Conservation (phyloP, 2,113 vertebrate species). For the Hypanus sabinus region DNA sequence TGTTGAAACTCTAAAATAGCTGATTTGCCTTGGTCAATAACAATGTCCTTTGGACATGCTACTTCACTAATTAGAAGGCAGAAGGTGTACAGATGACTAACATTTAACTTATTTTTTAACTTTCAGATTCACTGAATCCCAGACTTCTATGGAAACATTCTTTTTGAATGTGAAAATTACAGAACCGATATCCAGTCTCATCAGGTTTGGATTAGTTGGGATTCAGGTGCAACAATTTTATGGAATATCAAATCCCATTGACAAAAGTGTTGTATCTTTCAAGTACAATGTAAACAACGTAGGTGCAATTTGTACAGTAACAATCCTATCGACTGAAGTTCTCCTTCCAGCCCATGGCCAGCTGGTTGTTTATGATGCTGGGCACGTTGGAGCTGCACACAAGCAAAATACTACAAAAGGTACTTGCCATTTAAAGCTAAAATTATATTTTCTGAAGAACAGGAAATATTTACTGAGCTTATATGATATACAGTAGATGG, state of each 20-base stretch:
- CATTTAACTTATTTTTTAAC: conserved; percentile 30
- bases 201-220: conserved; percentile 49
- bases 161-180: conserved; percentile 50
- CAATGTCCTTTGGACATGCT: not conserved
- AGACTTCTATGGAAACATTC: conserved; percentile 56
- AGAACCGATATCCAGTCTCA: conserved; percentile 46
- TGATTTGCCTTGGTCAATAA: not conserved
- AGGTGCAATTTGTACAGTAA: conserved; percentile 47
- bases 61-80: not conserved
- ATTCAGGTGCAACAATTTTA: conserved; percentile 61
- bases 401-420: conserved; percentile 47
- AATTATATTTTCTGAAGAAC: not conserved
- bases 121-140: conserved; percentile 61
- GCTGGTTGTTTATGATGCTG: conserved; percentile 48
- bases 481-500: not conserved
- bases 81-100: not conserved
- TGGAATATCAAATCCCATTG: conserved; percentile 54
- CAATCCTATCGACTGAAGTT: conserved; percentile 49
- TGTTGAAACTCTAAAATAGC: not conserved
- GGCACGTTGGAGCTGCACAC: conserved; percentile 25
- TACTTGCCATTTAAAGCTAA: conserved; percentile 26
- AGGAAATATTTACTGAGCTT: not conserved
- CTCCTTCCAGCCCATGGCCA: conserved; percentile 50
- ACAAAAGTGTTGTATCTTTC: conserved; percentile 53
- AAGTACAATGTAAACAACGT: not conserved